Evolutionary conservation across 2,888 invertebrate species (phyloP), one percentile per base, ranked within the genome.

Genomic region (Leistus spinibarbis): DNA sequence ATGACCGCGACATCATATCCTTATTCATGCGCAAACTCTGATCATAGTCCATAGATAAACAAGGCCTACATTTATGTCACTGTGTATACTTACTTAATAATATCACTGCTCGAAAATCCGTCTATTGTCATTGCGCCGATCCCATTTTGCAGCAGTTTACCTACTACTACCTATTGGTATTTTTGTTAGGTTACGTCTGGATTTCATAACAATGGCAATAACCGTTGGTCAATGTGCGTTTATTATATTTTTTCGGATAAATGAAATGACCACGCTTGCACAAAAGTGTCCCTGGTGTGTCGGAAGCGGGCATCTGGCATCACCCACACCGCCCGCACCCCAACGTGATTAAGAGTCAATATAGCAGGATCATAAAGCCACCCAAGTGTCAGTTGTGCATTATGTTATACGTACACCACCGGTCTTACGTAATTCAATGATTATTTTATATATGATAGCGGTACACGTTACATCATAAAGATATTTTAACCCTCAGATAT

Each of bases 321-420:
- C 69, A 54, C 71, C 71, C 71, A 71, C 71, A 63, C 71, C 24
- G 24, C 54, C 60, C 69, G 40, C 69, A 40, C 69, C 71, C 53
- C 22, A 13, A 60, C 23, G 54, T 71, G 63, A 71, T 71, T 63
- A 71, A 40, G 54, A 63, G 71, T 71, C 63, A 71, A 71, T 40
- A 40, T 24, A 69, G 57, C 57, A 17, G 23, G 64, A 54, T 54
- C 17, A 64, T 54, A 54, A 71, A 71, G 54, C 71, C 64, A 22
- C n/a, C 71, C 64, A 71, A 71, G 71, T 71, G 71, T 71, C 71
- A 71, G 71, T 71, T 63, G 71, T 24, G 60, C 60, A 60, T 22
- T 22, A 40, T 40, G 40, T 7, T 27, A 40, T 60, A 60, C 13
- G 13, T n/a, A n/a, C 60, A 60, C 60, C 60, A 19, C 60, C 60